These are phyloP conservation scores for Brienomyrus longianalis DNA, from an alignment of 2,113 vertebrate species.

Conservation along the genomic window DNA sequence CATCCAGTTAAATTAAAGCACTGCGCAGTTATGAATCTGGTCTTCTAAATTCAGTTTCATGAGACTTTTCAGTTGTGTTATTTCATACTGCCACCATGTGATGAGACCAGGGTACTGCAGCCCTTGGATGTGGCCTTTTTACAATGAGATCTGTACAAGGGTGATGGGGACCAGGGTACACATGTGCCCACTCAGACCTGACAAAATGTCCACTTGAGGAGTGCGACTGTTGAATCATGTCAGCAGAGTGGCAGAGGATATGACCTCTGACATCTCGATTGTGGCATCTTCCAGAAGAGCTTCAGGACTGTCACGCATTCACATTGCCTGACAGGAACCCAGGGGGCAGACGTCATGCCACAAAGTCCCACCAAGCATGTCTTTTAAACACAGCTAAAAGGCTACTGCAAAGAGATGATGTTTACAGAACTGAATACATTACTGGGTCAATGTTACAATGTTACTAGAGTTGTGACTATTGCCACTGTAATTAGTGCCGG, in stretches of 20 bases:
- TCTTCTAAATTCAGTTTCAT: not conserved
- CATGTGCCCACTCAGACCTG: not conserved
- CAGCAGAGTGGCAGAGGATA: not conserved
- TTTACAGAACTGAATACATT: not conserved
- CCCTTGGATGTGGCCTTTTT: not conserved
- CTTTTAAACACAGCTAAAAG: not conserved
- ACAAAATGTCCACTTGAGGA: not conserved
- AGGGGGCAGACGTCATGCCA: not conserved
- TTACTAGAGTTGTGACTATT: not conserved
- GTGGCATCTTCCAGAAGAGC: not conserved
- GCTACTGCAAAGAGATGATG: not conserved
- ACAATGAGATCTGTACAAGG: not conserved
- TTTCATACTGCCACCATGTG: not conserved
- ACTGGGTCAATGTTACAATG: not conserved
- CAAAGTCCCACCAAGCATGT: not conserved
- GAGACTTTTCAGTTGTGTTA: not conserved
- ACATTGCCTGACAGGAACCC: not conserved
- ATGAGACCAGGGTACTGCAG: not conserved
- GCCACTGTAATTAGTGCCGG: not conserved
- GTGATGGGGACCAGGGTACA: not conserved
- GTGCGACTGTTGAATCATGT: not conserved
- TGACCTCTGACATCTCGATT: not conserved
- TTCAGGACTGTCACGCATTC: not conserved
- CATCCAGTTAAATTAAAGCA: not conserved
- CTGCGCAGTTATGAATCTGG: not conserved